Conservation (phyloP, 2,797 vertebrate genomes). For the Falco biarmicus region DNA sequence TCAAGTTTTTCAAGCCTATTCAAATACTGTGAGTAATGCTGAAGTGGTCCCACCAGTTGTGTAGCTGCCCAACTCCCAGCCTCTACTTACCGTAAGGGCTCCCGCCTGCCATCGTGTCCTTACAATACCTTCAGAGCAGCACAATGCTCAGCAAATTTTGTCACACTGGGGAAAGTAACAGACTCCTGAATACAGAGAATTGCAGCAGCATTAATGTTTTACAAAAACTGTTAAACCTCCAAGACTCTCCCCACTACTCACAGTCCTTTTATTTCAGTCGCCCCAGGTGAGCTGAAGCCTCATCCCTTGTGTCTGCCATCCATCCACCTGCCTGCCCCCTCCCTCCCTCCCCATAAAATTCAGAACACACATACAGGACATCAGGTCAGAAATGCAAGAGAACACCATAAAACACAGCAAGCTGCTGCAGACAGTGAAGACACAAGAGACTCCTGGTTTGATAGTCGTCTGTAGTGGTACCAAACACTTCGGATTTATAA, state of each 20-base stretch:
- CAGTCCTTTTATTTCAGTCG: neutral
- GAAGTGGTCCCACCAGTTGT: neutral
- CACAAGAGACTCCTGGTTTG: neutral
- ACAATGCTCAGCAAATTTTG: neutral
- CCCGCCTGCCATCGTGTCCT: neutral
- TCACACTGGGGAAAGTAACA: neutral
- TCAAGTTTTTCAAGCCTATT: neutral
- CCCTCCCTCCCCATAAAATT: too few relatives aligned
- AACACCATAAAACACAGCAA: neutral
- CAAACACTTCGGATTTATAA: neutral
- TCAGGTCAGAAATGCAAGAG: neutral
- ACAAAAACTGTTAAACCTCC: neutral
- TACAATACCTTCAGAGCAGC: neutral
- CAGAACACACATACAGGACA: neutral
- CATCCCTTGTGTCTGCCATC: neutral
- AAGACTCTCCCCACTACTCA: neutral
- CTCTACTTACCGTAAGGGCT: fast-evolving
- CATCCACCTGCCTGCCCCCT: too few relatives aligned
- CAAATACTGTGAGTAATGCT: neutral
- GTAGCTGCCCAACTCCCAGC: too few relatives aligned
- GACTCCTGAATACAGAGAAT: neutral
- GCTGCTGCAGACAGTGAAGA: neutral
- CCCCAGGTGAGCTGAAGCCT: neutral
- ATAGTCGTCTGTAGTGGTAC: neutral
- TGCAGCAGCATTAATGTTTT: neutral